Base-by-base conservation (phyloP, 2,888 invertebrate species). In the Eudemis profundana region DNA sequence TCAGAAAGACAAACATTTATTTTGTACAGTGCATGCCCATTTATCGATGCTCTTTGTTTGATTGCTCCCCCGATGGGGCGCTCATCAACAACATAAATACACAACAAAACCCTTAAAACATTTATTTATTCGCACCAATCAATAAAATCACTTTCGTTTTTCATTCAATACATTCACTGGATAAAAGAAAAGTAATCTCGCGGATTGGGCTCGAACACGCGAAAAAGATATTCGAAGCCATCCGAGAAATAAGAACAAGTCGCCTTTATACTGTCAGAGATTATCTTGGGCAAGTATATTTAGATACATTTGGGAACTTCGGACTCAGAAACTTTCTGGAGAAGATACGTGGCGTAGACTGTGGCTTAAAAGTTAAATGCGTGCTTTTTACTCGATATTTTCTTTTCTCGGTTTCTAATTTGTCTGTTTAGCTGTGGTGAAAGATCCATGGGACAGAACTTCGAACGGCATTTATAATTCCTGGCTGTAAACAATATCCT, bases 171-270 rank as follows among this genome's bases (percentile, higher is more conserved):
- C 76, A 78, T 78, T 78, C 71, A 73, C 69, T 72, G 76, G 74
- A 76, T 81, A 78, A 80, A 66, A 78, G 78, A 79, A 83, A 86
- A 79, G 84, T 83, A 84, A 87, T 85, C 82, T 84, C 73, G 72
- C 68, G 81, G 82, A 86, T 84, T 83, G 83, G 76, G 78, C 72
- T 77, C 74, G 78, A 83, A 84, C 86, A 86, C 84, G 86, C 85
- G 83, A 86, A 78, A 81, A 80, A 83, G 78, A 85, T 84, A 86
- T 86, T 84, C 84, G 78, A 80, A 83, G 76, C 81, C 81, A 82
- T 81, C 81, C 78, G 77, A 74, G 73, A 79, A 82, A 81, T 82
- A 81, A 76, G 76, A 81, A 81, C 78, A 78, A 78, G 75, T 78
- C 75, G 75, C 76, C 78, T 81, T 79, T 79, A 79, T 82, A 75